These are phyloP conservation scores for Diploptera punctata DNA, from an alignment of 2,888 invertebrate species.

Conservation along the genomic window DNA sequence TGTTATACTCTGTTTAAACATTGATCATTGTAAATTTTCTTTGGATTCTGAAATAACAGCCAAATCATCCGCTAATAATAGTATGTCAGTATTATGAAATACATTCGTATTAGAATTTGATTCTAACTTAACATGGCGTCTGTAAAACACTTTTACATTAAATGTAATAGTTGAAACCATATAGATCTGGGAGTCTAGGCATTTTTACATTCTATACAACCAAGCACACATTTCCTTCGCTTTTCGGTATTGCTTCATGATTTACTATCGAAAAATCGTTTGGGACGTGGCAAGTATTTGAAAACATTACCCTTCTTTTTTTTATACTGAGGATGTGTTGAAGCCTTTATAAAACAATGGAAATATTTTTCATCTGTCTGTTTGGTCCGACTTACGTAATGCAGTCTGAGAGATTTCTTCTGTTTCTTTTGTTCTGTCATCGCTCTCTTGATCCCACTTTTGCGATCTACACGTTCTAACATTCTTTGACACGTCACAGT, in stretches of 20 bases:
- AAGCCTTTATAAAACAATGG: constrained; percentile 16
- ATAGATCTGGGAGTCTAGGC: not conserved
- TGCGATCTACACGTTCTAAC: no score
- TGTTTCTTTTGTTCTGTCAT: constrained; percentile 21
- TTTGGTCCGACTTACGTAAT: constrained; percentile 3
- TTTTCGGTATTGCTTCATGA: constrained; percentile 21
- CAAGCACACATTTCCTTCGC: constrained; percentile 20
- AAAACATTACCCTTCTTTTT: constrained; percentile 5
- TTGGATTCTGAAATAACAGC: no score
- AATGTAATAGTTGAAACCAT: not conserved
- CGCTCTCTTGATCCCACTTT: not conserved
- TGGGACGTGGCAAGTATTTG: constrained; percentile 17
- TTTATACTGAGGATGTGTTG: not conserved
- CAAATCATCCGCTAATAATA: no score
- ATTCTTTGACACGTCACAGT: no score
- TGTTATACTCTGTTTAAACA: no score
- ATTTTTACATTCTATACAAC: not conserved
- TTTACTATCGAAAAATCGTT: constrained; percentile 21
- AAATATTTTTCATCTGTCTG: constrained; percentile 9
- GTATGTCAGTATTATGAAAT: no score
- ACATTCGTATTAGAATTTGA: no score
- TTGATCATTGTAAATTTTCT: no score
- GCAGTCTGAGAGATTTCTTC: not conserved
- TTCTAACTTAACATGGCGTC: no score
- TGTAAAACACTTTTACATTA: no score